A percentile compares a stretch with the other conserved stretches of the same genome.
phyloP scores from a whole-genome alignment of 2,113 vertebrate genomes.

The mouse (Mus musculus) region GRCm39 chr4:114726001-114726500 shows the following conservation, averaged over 20 bases:
- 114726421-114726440: background rate
- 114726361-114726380: background rate
- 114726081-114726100: background rate
- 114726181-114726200: background rate
- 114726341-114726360: background rate
- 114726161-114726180: background rate
- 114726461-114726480: background rate
- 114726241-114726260: constrained; percentile 18
- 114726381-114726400: background rate
- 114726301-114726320: too few relatives aligned
- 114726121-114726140: background rate
- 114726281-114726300: too few relatives aligned
- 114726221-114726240: background rate
- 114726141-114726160: background rate
- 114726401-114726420: background rate
- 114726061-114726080: background rate
- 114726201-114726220: background rate
- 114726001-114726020: constrained; percentile 19
- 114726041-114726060: background rate
- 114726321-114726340: too few relatives aligned
- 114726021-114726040: background rate
- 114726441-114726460: background rate
- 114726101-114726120: background rate
- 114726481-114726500: background rate
- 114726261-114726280: background rate